Conservation (phyloP, 2,113 vertebrate species). For the Bombycilla garrulus region DNA sequence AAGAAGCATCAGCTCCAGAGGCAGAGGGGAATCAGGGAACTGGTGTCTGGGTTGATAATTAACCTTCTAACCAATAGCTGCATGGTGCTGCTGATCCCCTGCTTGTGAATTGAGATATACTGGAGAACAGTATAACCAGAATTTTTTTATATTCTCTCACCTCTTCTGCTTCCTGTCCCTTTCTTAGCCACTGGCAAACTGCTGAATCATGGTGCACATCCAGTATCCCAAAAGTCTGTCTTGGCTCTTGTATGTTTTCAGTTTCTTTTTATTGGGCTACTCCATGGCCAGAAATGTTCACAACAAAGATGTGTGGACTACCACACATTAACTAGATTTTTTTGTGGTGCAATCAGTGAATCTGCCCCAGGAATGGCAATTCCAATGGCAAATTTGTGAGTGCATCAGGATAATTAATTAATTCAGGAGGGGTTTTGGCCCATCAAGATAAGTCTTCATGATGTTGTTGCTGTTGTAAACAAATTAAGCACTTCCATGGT, state of each 20-base stretch:
- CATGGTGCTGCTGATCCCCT: accelerated
- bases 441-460: neutral
- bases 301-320: neutral
- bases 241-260: neutral
- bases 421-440: neutral
- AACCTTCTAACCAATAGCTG: neutral
- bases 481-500: neutral
- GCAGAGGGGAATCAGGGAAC: neutral
- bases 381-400: neutral
- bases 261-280: neutral
- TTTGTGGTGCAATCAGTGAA: neutral
- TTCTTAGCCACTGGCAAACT: neutral
- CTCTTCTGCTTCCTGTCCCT: neutral
- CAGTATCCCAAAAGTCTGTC: neutral
- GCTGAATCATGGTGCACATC: neutral
- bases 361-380: neutral
- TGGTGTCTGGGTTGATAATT: neutral
- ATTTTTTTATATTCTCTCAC: neutral
- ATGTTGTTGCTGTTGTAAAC: neutral
- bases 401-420: neutral
- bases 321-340: neutral
- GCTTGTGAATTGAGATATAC: neutral
- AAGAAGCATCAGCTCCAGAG: neutral
- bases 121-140: neutral
- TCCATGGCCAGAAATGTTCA: neutral